Percentiles rank a stretch among this genome's conserved stretches.
phyloP scores from a whole-genome alignment of 2,888 invertebrate species.

The Julus scandinavius region DNA sequence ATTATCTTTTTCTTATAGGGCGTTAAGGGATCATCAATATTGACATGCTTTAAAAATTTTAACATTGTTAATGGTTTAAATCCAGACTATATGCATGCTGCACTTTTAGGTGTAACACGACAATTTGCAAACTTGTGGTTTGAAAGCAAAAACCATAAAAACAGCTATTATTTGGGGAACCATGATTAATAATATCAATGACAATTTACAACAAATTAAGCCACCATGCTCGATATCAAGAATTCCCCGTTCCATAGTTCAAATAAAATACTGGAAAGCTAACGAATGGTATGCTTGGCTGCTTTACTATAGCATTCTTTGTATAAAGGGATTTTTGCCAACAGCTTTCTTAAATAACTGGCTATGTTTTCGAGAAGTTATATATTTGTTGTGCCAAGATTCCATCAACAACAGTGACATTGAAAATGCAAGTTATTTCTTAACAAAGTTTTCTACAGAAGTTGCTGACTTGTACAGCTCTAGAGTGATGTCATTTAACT shows the following conservation, averaged over 20 bases:
- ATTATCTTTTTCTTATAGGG: not conserved
- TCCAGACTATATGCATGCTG: slow-evolving; percentile 25
- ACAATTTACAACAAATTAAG: not conserved
- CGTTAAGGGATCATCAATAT: not conserved
- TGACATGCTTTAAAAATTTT: not conserved
- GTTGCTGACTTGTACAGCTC: not conserved
- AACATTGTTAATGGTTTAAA: not conserved
- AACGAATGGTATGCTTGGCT: slow-evolving; percentile 10
- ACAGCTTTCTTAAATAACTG: not conserved
- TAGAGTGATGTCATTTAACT: not conserved
- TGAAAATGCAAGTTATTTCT: not conserved
- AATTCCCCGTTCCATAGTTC: not conserved
- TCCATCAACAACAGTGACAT: not conserved
- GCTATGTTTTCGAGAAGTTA: not conserved
- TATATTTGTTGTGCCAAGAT: not conserved
- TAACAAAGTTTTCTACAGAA: not conserved
- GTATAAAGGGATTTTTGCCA: not conserved
- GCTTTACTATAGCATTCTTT: not conserved
- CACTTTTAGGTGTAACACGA: not conserved
- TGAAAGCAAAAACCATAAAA: not conserved
- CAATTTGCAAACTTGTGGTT: slow-evolving; percentile 7
- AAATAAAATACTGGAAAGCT: slow-evolving; percentile 37
- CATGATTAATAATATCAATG: not conserved
- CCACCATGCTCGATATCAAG: not conserved
- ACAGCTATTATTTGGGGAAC: not conserved